Evolutionary conservation across 2,888 invertebrate species (phyloP).

Genomic region (Toxonevra muliebris): DNA sequence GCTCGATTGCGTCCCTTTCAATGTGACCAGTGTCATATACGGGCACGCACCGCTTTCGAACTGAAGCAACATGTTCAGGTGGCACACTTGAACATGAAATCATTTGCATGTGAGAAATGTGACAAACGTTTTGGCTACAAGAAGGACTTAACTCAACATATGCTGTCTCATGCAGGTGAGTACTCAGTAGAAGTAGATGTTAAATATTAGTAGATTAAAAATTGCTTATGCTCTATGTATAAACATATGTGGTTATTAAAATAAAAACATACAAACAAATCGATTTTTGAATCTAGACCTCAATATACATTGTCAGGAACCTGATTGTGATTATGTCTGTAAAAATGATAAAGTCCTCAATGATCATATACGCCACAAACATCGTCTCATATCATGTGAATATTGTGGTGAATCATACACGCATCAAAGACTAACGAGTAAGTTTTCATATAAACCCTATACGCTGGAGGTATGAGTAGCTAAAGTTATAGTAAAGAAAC

Average conservation of each 20-base stretch:
- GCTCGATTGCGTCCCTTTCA: constrained; percentile 33
- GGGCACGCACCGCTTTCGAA: constrained; percentile 37
- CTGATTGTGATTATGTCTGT: constrained; percentile 40
- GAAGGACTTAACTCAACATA: constrained; percentile 42
- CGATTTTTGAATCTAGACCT: constrained; percentile 29
- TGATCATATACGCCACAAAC: constrained; percentile 43
- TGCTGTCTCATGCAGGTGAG: constrained; percentile 41
- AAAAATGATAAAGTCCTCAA: constrained; percentile 41
- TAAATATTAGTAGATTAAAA: background rate
- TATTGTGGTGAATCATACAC: constrained; percentile 42
- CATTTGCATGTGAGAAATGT: constrained; percentile 41
- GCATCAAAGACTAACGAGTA: constrained; percentile 40
- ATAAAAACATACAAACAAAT: background rate
- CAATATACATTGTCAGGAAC: constrained; percentile 36
- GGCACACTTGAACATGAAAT: constrained; percentile 40
- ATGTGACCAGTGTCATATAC: constrained; percentile 38
- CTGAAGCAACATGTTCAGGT: constrained; percentile 41
- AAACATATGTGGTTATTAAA: background rate
- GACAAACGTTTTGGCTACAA: constrained; percentile 44
- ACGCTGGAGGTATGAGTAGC: too few species aligned
- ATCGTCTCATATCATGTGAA: constrained; percentile 42
- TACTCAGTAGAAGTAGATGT: background rate
- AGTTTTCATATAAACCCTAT: constrained; percentile 2
- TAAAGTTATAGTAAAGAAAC: too few species aligned
- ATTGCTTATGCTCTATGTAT: background rate